Percentiles rank a stretch among this genome's conserved stretches.
Conservation (phyloP, 2,888 invertebrate species). For the Scaptodrosophila latifasciaeformis region DNA sequence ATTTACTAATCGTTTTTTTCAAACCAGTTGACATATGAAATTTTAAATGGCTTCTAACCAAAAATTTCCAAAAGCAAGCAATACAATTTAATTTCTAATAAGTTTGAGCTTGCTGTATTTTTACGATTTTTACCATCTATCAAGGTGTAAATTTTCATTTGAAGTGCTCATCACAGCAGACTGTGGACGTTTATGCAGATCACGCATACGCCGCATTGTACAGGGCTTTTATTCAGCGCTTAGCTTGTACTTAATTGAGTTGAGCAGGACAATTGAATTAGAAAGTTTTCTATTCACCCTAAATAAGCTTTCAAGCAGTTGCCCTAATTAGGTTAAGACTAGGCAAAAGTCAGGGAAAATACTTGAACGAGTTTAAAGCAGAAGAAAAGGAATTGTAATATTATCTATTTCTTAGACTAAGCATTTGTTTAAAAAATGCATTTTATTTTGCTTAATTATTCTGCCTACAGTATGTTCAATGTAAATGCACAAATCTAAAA, state of each 20-base stretch:
- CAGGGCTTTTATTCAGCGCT: no score
- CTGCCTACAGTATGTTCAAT: neutral
- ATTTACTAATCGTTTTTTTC: constrained; percentile 56
- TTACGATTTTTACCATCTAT: constrained; percentile 74
- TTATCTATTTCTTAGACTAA: no score
- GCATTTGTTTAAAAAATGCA: no score
- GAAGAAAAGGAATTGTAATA: no score
- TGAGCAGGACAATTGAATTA: no score
- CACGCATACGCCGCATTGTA: constrained; percentile 33
- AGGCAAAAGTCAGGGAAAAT: no score
- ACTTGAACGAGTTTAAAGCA: no score
- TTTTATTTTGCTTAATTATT: no score
- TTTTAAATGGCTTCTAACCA: constrained; percentile 49
- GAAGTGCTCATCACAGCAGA: constrained; percentile 47
- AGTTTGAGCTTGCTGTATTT: constrained; percentile 4
- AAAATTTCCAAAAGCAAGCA: neutral
- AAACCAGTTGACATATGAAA: constrained; percentile 68
- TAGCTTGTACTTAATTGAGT: no score
- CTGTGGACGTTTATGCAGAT: neutral
- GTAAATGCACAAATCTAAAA: constrained; percentile 12
- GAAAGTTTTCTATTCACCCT: no score
- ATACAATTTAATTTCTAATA: constrained; percentile 7
- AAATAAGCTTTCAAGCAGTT: no score
- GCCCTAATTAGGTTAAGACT: no score
- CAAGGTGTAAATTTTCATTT: constrained; percentile 70